A percentile compares a stretch with the other conserved stretches of the same genome.
phyloP scores from a whole-genome alignment of 2,888 invertebrate genomes.

The Mylabris sibirica region DNA sequence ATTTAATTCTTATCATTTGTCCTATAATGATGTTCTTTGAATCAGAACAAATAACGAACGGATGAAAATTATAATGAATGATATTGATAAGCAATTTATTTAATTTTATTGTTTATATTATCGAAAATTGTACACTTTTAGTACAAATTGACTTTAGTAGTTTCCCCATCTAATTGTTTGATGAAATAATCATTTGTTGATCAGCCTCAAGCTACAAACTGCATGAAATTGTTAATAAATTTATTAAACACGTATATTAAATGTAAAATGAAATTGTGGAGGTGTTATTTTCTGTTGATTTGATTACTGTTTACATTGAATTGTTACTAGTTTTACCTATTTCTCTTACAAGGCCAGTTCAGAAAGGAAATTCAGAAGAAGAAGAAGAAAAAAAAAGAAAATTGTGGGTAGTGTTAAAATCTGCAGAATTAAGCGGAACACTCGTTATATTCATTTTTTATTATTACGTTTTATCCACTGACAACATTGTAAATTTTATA shows the following conservation, averaged over 20 bases:
- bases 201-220: neutral
- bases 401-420: neutral
- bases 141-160: neutral
- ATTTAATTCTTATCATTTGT: slow-evolving; percentile 8
- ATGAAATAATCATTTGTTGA: neutral
- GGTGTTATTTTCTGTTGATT: neutral
- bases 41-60: neutral
- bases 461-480: neutral
- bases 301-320: neutral
- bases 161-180: neutral
- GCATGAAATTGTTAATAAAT: neutral
- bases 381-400: neutral
- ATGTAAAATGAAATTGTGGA: neutral
- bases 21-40: neutral
- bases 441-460: neutral
- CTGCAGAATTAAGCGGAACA: neutral
- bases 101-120: too few species aligned
- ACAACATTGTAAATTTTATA: neutral
- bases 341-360: neutral
- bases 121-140: neutral
- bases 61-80: neutral
- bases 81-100: neutral
- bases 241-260: neutral
- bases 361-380: neutral
- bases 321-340: neutral